Evolutionary conservation across 1,140 invertebrate species (phyloP).

Genomic region (Sycophila sp.): DNA sequence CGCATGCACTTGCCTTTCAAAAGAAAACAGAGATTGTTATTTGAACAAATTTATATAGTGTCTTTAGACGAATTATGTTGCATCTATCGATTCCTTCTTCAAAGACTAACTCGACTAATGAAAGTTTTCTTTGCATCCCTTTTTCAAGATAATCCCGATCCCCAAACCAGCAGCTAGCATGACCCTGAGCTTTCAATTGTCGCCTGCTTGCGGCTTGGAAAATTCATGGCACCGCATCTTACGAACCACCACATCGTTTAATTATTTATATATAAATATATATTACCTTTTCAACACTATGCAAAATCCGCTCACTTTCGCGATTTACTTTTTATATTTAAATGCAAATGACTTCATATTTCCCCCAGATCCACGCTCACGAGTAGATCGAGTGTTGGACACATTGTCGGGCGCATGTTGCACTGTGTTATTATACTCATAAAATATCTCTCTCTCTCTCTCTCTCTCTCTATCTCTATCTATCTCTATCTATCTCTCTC

Average conservation of each 20-base stretch:
- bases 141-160: neutral
- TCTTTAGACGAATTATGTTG: no score
- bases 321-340: no score
- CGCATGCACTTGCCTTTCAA: conserved; percentile 27
- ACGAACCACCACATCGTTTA: conserved; percentile 5
- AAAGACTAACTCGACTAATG: no score
- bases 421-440: conserved; percentile 36
- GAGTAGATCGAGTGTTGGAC: neutral
- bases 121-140: no score
- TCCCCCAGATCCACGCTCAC: no score
- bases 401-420: conserved; percentile 34
- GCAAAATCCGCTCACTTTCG: neutral
- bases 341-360: no score
- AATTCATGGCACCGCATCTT: conserved; percentile 16
- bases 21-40: no score
- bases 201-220: conserved; percentile 32
- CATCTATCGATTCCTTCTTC: no score
- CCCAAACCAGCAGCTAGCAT: conserved; percentile 22
- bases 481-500: no score
- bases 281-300: conserved; percentile 5
- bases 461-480: no score
- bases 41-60: no score
- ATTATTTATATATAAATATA: neutral
- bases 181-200: conserved; percentile 25
- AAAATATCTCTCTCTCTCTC: neutral